phyloP scores from a whole-genome alignment of 1,140 invertebrate genomes.

The Cepaea nemoralis region DNA sequence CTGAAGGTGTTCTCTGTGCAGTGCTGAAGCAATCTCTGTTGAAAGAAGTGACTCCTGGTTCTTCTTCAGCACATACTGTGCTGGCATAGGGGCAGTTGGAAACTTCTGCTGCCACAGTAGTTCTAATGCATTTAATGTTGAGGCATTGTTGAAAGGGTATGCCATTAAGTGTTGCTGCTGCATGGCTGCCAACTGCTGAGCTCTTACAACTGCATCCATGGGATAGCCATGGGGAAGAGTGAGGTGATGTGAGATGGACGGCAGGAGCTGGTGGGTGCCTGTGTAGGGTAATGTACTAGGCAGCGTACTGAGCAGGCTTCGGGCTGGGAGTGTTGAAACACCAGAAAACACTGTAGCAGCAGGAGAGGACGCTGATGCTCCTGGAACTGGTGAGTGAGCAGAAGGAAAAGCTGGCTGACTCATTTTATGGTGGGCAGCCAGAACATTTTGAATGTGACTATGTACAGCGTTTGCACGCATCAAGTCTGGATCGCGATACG shows the following conservation, averaged over 20 bases:
- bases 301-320: constrained; percentile 42
- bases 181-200: constrained; percentile 49
- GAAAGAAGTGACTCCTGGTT: constrained; percentile 65
- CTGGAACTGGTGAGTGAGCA: constrained; percentile 30
- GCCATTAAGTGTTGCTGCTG: constrained; percentile 58
- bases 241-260: constrained; percentile 45
- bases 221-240: constrained; percentile 54
- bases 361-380: constrained; percentile 22
- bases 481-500: constrained; percentile 70
- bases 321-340: constrained; percentile 35
- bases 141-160: constrained; percentile 44
- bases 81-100: constrained; percentile 63
- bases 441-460: constrained; percentile 58
- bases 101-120: constrained; percentile 71
- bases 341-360: constrained; percentile 29
- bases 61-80: constrained; percentile 64
- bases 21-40: constrained; percentile 71
- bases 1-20: constrained; percentile 67
- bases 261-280: constrained; percentile 51
- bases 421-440: constrained; percentile 39
- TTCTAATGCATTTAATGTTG: constrained; percentile 65
- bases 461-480: constrained; percentile 69
- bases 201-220: constrained; percentile 45
- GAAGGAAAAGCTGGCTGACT: constrained; percentile 40
- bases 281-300: constrained; percentile 49